Evolutionary conservation across 2,888 invertebrate genomes (phyloP), one percentile per base, ranked within the genome.

Genomic region (Callyntrura sp.): DNA sequence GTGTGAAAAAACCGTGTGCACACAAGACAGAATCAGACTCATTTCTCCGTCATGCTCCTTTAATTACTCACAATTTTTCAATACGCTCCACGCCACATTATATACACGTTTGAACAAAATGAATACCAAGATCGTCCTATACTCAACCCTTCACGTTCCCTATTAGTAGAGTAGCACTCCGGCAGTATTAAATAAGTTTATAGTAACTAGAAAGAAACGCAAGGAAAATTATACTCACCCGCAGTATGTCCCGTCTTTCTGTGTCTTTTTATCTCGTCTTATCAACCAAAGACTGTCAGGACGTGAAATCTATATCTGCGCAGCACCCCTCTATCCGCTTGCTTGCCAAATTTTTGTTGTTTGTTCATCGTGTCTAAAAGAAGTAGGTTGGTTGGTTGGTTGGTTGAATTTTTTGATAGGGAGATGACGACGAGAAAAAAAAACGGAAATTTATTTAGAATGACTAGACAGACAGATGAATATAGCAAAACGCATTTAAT

Each of bases 21-120:
- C 1, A 12, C 70, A 45, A 70, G 48, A 28, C 11, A 25, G 28
- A 78, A 23, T 55, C 51, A 83, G 1, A 88, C 35, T 60, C 88
- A 82, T 88, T 88, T 82, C 28, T 60, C 60, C 88, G 88, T 88
- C 88, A 88, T 76, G 88, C 88, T 88, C 88, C 88, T 88, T 88
- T 88, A 88, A 88, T 88, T 88, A 88, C 76, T 82, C 82, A 88
- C 88, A 82, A 88, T 88, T 88, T 88, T 88, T 88, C 88, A 88
- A 76, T 82, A 82, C 70, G 79, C 43, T n/a, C n/a, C 48, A 85
- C 76, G 57, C 35, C 43, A 68, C 81, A 81, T 81, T 43, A 84
- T 57, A 57, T 45, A 68, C 65, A n/a, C 65, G 8, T 35, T n/a
- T 68, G 35, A 68, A 48, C 45, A 43, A 48, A 45, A 73, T 68